phyloP scores from a whole-genome alignment of 2,797 vertebrate genomes.

The Notolabrus celidotus region DNA sequence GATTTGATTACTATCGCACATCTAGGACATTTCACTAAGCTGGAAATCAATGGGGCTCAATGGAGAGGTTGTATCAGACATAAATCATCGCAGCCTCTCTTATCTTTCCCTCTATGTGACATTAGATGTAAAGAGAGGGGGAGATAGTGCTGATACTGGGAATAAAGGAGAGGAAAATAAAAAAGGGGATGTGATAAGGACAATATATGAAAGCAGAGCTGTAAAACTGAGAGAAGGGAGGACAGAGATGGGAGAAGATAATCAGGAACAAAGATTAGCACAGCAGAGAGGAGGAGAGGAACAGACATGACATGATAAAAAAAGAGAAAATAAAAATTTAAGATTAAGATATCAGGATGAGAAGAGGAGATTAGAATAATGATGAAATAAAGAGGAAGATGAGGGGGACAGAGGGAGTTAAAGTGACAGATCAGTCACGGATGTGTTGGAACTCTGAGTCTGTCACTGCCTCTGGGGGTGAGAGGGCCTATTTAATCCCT shows the following conservation, averaged over 20 bases:
- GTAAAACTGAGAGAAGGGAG: constrained; percentile 16
- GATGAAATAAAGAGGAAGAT: constrained; percentile 44
- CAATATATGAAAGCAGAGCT: constrained; percentile 26
- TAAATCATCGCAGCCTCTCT: constrained; percentile 58
- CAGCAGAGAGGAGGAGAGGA: constrained; percentile 11
- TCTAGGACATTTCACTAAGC: constrained; percentile 75
- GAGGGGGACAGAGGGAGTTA: constrained; percentile 5
- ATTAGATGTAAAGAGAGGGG: constrained; percentile 55
- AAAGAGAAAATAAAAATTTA: not conserved
- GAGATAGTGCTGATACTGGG: constrained; percentile 30
- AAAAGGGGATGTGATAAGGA: constrained; percentile 42
- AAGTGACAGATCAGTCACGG: constrained; percentile 38
- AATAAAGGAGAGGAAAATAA: constrained; percentile 28
- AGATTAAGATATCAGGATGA: constrained; percentile 18
- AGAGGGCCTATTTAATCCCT: constrained; percentile 46
- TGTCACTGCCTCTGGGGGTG: constrained; percentile 29
- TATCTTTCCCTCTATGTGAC: constrained; percentile 54
- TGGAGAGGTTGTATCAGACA: constrained; percentile 63
- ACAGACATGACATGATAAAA: constrained; percentile 6
- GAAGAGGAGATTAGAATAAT: constrained; percentile 29
- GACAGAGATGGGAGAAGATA: constrained; percentile 43
- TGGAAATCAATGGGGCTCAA: constrained; percentile 75
- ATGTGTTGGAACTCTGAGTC: constrained; percentile 31
- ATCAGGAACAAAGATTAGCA: constrained; percentile 30
- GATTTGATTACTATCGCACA: constrained; percentile 74